Conservation (phyloP, 2,888 invertebrate genomes). For the Taphrorychus bicolor region DNA sequence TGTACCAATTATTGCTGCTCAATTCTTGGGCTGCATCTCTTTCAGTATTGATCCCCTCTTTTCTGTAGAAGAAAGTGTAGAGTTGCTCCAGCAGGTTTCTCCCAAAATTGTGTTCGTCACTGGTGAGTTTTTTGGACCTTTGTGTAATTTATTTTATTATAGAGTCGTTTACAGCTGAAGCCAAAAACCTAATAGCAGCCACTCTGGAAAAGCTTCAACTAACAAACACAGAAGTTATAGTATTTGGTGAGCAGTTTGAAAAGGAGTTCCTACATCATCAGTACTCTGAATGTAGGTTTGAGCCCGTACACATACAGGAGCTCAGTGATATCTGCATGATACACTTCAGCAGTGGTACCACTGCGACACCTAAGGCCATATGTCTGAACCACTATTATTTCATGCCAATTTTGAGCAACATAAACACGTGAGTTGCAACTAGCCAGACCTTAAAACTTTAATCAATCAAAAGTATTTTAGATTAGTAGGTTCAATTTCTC, state of each 20-base stretch:
- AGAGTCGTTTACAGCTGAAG: background rate
- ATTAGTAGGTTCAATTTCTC: no score
- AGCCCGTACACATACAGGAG: slow-evolving; percentile 3
- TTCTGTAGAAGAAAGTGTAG: background rate
- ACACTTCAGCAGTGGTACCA: background rate
- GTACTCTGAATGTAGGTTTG: background rate
- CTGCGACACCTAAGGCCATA: background rate
- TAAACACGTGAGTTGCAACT: no score
- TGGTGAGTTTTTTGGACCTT: background rate
- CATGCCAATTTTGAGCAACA: no score
- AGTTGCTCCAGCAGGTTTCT: background rate
- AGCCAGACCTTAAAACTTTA: no score
- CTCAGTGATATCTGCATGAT: slow-evolving; percentile 1
- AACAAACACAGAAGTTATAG: background rate
- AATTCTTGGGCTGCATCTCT: background rate
- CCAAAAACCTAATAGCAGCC: background rate
- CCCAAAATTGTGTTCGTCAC: background rate
- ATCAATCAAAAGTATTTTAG: no score
- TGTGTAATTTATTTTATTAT: background rate
- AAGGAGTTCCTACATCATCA: slow-evolving; percentile 1
- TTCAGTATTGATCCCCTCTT: background rate
- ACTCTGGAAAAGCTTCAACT: background rate
- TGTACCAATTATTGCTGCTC: background rate
- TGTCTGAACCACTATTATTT: background rate
- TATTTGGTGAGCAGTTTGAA: slow-evolving; percentile 13